Evolutionary conservation across 37 sponge, comb jelly and placozoan genomes (phyloP), one percentile per base, ranked within the genome.

Genomic region (Beroe ovata): DNA sequence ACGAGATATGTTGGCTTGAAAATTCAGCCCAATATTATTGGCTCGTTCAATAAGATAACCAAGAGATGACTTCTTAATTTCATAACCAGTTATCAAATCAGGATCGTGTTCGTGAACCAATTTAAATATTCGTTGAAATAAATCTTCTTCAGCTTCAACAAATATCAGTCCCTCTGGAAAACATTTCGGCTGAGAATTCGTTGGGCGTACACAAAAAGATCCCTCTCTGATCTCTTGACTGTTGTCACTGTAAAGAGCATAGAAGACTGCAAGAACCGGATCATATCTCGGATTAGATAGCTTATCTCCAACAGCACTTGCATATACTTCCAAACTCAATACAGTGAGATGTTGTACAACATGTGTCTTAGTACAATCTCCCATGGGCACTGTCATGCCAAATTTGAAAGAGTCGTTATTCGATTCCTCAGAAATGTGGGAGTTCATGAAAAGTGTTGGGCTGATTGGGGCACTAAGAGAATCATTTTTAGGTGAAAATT

Each of bases 71-170:
- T 63, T 92, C 60, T 94, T 64, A 0, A 93, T 88, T 60, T 97
- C 95, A 90, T 92, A 97, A 0, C 99, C 99, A 71, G 95, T 60
- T 59, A 95, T 89, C 38, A 97, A 89, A 40, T 97, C 99, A n/a
- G 96, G 96, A 90, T 97, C 94, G 35, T 60, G 26, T 36, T 40
- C 64, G 64, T 91, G 39, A 22, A 94, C 91, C 3, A 94, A 64
- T 25, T 84, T 23, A 2, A 91, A 72, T 18, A 96, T 60, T 29
- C 63, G 25, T 20, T 89, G 64, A 28, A 94, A 60, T 29, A 96
- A 88, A 33, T 93, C 92, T 35, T 18, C 26, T 89, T 96, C 96
- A 25, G 88, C 61, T 0, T 69, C 36, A 1, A 88, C 93, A 88
- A 92, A 92, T 0, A 58, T 30, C 16, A 93, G 30, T 3, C 89